Evolutionary conservation across 2,113 vertebrate species (phyloP), one percentile per base, ranked within the genome.

Genomic region (Malurus melanocephalus): DNA sequence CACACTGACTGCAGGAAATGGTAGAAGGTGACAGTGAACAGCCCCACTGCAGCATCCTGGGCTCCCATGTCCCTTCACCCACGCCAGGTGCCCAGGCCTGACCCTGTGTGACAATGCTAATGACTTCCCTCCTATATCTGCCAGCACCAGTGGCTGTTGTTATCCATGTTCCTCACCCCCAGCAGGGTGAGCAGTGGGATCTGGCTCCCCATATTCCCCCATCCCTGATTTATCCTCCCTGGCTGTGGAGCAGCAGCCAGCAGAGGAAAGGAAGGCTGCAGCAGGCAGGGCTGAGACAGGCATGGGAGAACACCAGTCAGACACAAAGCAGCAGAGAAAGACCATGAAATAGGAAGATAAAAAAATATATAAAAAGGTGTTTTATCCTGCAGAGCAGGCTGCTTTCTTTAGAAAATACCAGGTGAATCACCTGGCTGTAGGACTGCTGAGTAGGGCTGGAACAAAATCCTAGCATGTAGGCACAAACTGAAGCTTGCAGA

Each of bases 271-370:
- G 33, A 76, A 13, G 28, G 35, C 64, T 80, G 68, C 3, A 21
- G 45, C 35, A 56, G 72, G 46, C 40, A 76, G 40, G 19, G 33
- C 57, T 30, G 61, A 81, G 64, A 62, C 62, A 69, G 51, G 86
- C 9, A 0, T 0, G 0, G 13, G 24, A n/a, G 24, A 83, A 48
- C 0, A 3, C 26, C 24, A 16, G 56, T 10, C 72, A 83, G 79
- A 51, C 73, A 86, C 33, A 66, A 72, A 74, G 45, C 52, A 91
- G 49, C 33, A 77, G 53, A 66, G 86, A 48, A 22, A 22, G 21
- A 76, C 14, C 0, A 1, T 55, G 80, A 68, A 84, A 74, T 3
- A 23, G 49, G 52, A 66, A 79, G 52, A 91, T 19, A 40, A 72
- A 71, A 51, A 56, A 43, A 9, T 38, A 38, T 38, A 38, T 38